Evolutionary conservation across 1,140 invertebrate species (phyloP).

Genomic region (Sycophila sp.): DNA sequence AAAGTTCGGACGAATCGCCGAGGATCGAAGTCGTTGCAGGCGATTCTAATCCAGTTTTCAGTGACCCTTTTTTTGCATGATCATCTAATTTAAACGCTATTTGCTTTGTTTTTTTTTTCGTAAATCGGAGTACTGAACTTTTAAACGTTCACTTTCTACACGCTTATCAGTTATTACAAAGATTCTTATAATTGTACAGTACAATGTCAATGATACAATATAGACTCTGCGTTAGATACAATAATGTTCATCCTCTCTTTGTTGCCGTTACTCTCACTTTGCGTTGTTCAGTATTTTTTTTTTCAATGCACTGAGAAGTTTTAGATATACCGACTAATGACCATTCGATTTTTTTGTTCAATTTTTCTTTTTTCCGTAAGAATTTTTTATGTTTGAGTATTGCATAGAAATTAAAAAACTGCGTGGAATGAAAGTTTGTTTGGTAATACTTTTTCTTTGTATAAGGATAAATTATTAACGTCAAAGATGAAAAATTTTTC

Average conservation of each 20-base stretch:
- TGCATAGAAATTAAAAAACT: too few relatives aligned
- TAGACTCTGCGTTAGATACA: slow-evolving; percentile 64
- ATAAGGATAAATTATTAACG: too few relatives aligned
- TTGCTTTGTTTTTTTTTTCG: background rate
- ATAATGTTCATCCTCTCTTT: slow-evolving; percentile 53
- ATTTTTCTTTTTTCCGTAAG: background rate
- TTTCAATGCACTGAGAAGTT: too few relatives aligned
- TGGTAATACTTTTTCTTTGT: too few relatives aligned
- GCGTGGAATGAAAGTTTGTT: too few relatives aligned
- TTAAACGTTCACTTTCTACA: slow-evolving; percentile 7
- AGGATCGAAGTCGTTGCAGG: too few relatives aligned
- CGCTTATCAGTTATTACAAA: slow-evolving; percentile 55
- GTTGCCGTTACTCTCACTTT: slow-evolving; percentile 23
- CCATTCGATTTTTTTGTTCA: too few relatives aligned
- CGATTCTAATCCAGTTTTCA: too few relatives aligned
- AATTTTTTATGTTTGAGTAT: background rate
- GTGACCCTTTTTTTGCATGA: background rate
- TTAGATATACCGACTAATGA: too few relatives aligned
- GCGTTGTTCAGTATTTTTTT: background rate
- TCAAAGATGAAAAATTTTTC: too few relatives aligned
- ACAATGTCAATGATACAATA: slow-evolving; percentile 55
- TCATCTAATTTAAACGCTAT: background rate
- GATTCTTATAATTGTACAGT: slow-evolving; percentile 51
- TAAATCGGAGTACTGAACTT: slow-evolving; percentile 8
- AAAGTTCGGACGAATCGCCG: too few relatives aligned